phyloP scores from a whole-genome alignment of 2,113 vertebrate genomes.

The Phrynosoma platyrhinos region DNA sequence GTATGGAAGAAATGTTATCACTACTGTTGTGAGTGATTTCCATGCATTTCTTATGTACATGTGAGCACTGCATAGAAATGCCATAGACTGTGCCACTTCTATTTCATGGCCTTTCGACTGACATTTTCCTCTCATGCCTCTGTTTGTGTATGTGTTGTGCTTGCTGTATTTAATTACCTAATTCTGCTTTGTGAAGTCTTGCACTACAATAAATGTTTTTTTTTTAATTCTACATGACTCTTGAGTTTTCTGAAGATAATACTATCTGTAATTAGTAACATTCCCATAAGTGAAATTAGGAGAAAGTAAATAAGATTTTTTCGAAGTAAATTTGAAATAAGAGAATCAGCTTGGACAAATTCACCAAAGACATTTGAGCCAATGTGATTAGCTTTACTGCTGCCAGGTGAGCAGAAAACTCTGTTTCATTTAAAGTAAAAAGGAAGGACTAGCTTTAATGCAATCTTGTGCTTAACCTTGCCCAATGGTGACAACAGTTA shows the following conservation, averaged over 20 bases:
- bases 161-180: too few species aligned
- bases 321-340: not conserved
- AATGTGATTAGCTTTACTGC: not conserved
- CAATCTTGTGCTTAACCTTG: slow-evolving; percentile 59
- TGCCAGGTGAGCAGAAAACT: slow-evolving; percentile 49
- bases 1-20: not conserved
- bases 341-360: not conserved
- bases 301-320: not conserved
- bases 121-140: not conserved
- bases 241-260: not conserved
- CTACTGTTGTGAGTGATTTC: not conserved
- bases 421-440: slow-evolving; percentile 63
- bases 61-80: not conserved
- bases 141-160: not conserved
- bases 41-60: not conserved
- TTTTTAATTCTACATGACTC: not conserved
- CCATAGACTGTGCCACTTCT: not conserved
- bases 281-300: not conserved
- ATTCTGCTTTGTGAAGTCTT: not conserved
- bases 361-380: not conserved
- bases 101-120: not conserved
- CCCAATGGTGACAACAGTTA: slow-evolving; percentile 49
- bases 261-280: not conserved
- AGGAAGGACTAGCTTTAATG: slow-evolving; percentile 63
- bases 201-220: not conserved